A percentile compares a stretch with the other conserved stretches of the same genome.
Evolutionary conservation across 1,140 invertebrate genomes (phyloP).

Genomic region (Sesamia nonagrioides): DNA sequence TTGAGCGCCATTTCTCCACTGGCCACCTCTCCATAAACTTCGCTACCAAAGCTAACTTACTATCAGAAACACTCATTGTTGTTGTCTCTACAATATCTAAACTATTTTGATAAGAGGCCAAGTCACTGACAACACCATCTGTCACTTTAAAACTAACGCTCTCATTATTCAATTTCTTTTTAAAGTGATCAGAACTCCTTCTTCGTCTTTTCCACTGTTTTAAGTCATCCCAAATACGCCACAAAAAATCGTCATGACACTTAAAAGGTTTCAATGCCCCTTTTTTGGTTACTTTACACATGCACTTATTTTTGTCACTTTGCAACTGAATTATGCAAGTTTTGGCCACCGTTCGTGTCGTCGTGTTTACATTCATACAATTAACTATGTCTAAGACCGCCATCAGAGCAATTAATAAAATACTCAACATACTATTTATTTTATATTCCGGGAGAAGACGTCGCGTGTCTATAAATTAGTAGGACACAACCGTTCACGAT

Average conservation of each 20-base stretch:
- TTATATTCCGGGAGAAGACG: slow-evolving; percentile 34
- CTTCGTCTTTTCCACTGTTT: slow-evolving; percentile 79
- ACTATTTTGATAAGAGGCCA: slow-evolving; percentile 34
- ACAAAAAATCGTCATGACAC: slow-evolving; percentile 60
- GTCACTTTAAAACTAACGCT: slow-evolving; percentile 5
- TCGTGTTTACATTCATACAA: slow-evolving; percentile 34
- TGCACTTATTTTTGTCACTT: slow-evolving; percentile 52
- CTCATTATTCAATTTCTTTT: slow-evolving; percentile 42
- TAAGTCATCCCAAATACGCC: slow-evolving; percentile 64
- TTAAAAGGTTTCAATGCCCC: slow-evolving; percentile 58
- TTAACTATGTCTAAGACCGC: slow-evolving; percentile 33
- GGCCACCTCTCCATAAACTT: slow-evolving; percentile 83
- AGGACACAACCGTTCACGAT: slow-evolving; percentile 66
- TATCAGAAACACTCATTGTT: slow-evolving; percentile 14
- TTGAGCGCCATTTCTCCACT: slow-evolving; percentile 83
- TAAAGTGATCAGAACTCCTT: slow-evolving; percentile 58
- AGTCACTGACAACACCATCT: not conserved
- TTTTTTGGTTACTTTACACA: slow-evolving; percentile 46
- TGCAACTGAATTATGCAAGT: slow-evolving; percentile 33
- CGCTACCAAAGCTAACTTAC: slow-evolving; percentile 51
- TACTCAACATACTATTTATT: slow-evolving; percentile 60
- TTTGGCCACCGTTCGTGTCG: not conserved
- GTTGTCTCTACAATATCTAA: slow-evolving; percentile 42
- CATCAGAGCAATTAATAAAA: slow-evolving; percentile 22
- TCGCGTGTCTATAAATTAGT: slow-evolving; percentile 40